A percentile compares a stretch with the other conserved stretches of the same genome.
phyloP scores from a whole-genome alignment of 1,140 invertebrate species.

The Laupala kohalensis region DNA sequence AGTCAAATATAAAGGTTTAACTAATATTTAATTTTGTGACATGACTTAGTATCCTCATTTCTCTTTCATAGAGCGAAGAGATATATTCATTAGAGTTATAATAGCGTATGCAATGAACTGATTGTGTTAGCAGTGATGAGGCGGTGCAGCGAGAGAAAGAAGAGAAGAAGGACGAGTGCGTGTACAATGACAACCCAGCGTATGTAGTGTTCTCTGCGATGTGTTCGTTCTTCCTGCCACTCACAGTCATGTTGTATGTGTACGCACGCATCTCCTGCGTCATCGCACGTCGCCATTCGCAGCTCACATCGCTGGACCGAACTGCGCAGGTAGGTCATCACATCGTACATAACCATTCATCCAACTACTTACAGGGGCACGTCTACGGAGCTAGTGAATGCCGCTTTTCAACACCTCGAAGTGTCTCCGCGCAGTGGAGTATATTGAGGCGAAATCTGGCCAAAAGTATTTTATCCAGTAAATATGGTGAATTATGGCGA shows the following conservation, averaged over 20 bases:
- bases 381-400: too few relatives aligned
- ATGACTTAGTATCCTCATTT: too few relatives aligned
- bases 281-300: conserved; percentile 46
- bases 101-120: too few relatives aligned
- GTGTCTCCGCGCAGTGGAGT: too few relatives aligned
- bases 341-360: neutral
- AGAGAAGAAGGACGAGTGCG: conserved; percentile 33
- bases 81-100: too few relatives aligned
- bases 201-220: conserved; percentile 85
- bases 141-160: neutral
- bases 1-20: too few relatives aligned
- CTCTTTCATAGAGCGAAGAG: too few relatives aligned
- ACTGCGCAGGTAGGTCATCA: conserved; percentile 9
- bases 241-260: conserved; percentile 83
- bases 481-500: too few relatives aligned
- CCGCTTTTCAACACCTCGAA: too few relatives aligned
- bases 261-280: conserved; percentile 80
- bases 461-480: too few relatives aligned
- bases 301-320: conserved; percentile 20
- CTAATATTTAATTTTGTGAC: too few relatives aligned
- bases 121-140: neutral
- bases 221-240: conserved; percentile 84
- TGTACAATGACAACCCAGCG: conserved; percentile 66
- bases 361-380: neutral
- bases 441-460: too few relatives aligned